Base-by-base conservation (phyloP, 30 jellyfish, hydroid and myxozoan genomes). In the Chironex yamaguchii region DNA sequence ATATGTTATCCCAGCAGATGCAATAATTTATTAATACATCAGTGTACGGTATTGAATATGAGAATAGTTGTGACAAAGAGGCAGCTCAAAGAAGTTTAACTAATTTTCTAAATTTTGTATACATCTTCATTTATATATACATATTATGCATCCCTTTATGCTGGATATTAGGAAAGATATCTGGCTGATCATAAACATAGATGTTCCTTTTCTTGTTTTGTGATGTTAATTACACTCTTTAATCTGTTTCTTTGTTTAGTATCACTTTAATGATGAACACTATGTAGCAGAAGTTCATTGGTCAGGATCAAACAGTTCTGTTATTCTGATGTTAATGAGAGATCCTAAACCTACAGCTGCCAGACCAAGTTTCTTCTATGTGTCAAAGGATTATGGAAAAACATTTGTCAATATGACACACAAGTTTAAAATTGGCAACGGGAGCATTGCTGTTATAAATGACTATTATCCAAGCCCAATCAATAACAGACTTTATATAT, bases 221-320 rank as follows among this genome's bases (percentile, higher is more conserved):
- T 4, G 23, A 73, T 1, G 1, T 2, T 1, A n/a, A n/a, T n/a
- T n/a, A n/a, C 25, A 9, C 42, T 72, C 2, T 17, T 33, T 4
- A 77, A 3, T 0, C 30, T 0, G 25, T 63, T 36, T 11, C 34
- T 50, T 24, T 50, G 31, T 82, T 68, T 29, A 93, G 98, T 73
- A 48, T 51, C 89, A 82, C 29, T 93, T 93, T 93, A 88, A 93
- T 67, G 98, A 93, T 78, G 28, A 32, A 65, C 98, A 93, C 75
- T 88, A 28, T 68, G 96, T 93, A 25, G 98, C 98, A 12, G 97
- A 93, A 70, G 97, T 93, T n/a, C 98, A 93, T 62, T 93, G 98
- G 98, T 93, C 98, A 34, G 98, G 98, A 23, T 63, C 87, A 76
- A 93, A 93, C 62, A 93, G 98, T 34, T 87, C 97, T 52, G 93